These are phyloP conservation scores for Anthoscopus minutus DNA, from an alignment of 2,113 vertebrate genomes.

Conservation along the genomic window DNA sequence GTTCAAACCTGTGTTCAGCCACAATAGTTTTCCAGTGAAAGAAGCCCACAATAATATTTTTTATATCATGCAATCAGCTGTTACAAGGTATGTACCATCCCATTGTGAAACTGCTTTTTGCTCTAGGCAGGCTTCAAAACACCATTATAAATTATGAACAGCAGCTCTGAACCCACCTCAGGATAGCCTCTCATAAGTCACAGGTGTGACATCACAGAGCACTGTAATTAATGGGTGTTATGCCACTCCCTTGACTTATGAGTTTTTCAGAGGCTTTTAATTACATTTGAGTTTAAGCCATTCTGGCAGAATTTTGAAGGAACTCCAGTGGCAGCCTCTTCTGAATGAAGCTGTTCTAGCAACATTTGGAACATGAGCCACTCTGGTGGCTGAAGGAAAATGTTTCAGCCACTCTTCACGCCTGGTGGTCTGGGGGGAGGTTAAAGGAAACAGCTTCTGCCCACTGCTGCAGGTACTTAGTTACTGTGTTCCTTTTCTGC, in stretches of 20 bases:
- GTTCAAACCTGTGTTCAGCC: not conserved
- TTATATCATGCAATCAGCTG: not conserved
- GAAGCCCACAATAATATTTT: not conserved
- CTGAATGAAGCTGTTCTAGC: not conserved
- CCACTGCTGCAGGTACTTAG: not conserved
- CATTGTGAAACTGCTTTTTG: not conserved
- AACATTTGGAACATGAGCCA: not conserved
- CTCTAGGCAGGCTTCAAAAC: not conserved
- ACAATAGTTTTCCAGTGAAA: not conserved
- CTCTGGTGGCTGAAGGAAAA: not conserved
- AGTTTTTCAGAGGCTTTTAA: slow-evolving; percentile 30
- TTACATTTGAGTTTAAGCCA: slow-evolving; percentile 32
- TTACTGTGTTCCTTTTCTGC: not conserved
- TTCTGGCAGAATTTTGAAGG: slow-evolving; percentile 41
- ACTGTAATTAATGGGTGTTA: slow-evolving; percentile 11
- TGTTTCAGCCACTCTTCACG: not conserved
- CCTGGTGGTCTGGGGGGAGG: not conserved
- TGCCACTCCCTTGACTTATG: not conserved
- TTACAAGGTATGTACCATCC: not conserved
- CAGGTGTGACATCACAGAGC: slow-evolving; percentile 13
- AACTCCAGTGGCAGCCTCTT: not conserved
- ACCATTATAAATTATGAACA: not conserved
- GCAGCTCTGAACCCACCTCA: not conserved
- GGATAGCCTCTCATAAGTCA: not conserved
- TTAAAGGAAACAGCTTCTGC: slow-evolving; percentile 6